phyloP scores from a whole-genome alignment of 2,113 vertebrate genomes.

The Reinhardtius hippoglossoides region DNA sequence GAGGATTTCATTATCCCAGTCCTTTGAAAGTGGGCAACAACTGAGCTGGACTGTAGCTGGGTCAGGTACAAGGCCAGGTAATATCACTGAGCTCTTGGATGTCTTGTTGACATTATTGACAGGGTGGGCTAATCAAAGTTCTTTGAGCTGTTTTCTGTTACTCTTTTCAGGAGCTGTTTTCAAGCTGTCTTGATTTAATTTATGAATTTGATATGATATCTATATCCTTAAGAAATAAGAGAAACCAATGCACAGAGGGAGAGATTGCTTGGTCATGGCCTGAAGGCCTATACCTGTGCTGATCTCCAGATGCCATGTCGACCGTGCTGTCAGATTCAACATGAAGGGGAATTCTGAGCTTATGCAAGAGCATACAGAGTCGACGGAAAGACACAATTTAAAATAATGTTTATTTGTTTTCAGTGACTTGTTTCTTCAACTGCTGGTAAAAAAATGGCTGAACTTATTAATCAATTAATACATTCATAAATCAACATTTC shows the following conservation, averaged over 20 bases:
- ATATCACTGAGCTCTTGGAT: conserved; percentile 25
- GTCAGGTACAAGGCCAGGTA: conserved; percentile 55
- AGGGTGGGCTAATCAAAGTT: not conserved
- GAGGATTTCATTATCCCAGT: conserved; percentile 7
- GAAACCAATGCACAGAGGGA: not conserved
- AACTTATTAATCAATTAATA: too few species aligned
- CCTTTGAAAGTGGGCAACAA: conserved; percentile 24
- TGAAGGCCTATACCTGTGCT: conserved; percentile 21
- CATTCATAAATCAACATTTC: too few species aligned
- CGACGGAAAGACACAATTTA: not conserved
- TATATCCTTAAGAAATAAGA: conserved; percentile 1
- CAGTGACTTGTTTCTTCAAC: too few species aligned
- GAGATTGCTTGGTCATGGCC: conserved; percentile 44
- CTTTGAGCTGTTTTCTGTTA: conserved; percentile 19
- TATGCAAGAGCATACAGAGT: not conserved
- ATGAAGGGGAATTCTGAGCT: not conserved
- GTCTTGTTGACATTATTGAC: conserved; percentile 53
- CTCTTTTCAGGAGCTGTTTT: not conserved
- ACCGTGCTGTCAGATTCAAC: not conserved
- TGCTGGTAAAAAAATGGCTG: too few species aligned
- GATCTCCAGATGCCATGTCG: conserved; percentile 13
- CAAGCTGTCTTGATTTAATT: not conserved
- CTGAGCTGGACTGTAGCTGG: conserved; percentile 41
- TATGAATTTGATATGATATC: not conserved
- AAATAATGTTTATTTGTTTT: not conserved